phyloP scores from a whole-genome alignment of 2,113 vertebrate genomes.

The Passer montanus region DNA sequence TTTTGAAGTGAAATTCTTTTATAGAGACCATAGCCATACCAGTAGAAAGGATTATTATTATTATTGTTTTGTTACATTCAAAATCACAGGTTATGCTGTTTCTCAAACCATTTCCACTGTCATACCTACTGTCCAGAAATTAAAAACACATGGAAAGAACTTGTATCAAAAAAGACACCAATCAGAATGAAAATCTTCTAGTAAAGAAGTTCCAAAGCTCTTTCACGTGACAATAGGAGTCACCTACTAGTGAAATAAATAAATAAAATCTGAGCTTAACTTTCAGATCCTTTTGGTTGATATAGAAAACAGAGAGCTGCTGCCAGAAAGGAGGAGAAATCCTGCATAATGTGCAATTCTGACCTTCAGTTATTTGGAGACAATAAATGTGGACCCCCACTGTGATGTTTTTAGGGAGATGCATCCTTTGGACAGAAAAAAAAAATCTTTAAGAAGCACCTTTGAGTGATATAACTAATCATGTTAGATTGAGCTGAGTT shows the following conservation, averaged over 20 bases:
- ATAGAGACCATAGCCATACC: rapidly evolving
- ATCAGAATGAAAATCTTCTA: neutral
- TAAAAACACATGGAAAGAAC: neutral
- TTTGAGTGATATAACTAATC: neutral
- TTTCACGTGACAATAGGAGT: neutral
- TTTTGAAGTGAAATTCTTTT: neutral
- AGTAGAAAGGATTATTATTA: rapidly evolving
- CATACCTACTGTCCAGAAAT: neutral
- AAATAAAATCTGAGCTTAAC: neutral
- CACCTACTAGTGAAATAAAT: neutral
- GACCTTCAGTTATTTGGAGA: neutral
- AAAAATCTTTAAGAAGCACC: neutral
- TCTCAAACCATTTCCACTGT: neutral
- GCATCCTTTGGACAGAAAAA: neutral
- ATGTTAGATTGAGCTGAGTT: neutral
- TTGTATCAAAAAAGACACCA: neutral
- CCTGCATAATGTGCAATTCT: neutral
- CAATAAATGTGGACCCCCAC: neutral
- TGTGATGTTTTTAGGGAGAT: neutral
- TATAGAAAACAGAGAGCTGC: neutral
- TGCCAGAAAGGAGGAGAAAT: neutral
- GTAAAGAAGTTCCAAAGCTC: neutral
- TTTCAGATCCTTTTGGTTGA: neutral
- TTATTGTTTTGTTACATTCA: neutral
- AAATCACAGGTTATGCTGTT: neutral